A percentile compares a stretch with the other conserved stretches of the same genome.
These are phyloP conservation scores for Scalopus aquaticus DNA, from an alignment of 2,113 vertebrate genomes.

Conservation along the genomic window DNA sequence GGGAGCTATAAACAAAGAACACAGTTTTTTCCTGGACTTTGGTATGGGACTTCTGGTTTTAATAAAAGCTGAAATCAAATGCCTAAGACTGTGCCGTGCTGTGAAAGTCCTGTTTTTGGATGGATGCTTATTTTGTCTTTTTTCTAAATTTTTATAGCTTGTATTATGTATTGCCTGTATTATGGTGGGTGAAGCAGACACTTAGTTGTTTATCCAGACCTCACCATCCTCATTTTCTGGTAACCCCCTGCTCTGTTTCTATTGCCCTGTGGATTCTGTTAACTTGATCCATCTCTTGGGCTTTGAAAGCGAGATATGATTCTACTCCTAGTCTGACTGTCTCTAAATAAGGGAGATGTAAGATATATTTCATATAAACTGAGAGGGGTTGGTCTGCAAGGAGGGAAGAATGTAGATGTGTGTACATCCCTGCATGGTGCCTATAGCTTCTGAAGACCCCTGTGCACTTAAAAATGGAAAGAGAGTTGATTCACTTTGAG, in stretches of 20 bases:
- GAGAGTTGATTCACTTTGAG: background rate
- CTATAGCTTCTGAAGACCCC: background rate
- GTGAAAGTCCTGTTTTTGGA: background rate
- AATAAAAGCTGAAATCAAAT: background rate
- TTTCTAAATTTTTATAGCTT: background rate
- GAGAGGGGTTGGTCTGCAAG: background rate
- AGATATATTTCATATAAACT: background rate
- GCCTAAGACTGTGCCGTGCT: background rate
- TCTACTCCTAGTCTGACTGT: background rate
- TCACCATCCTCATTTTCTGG: background rate
- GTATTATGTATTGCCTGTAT: background rate
- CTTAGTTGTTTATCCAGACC: background rate
- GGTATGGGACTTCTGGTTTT: background rate
- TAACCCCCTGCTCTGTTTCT: background rate
- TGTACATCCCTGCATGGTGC: rapidly evolving
- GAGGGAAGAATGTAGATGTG: background rate
- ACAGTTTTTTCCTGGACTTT: background rate
- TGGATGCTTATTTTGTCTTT: background rate
- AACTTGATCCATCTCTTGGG: background rate
- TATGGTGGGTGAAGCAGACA: background rate
- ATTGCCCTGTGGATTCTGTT: background rate
- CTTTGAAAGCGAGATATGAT: background rate
- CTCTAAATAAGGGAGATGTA: background rate
- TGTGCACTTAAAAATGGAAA: background rate
- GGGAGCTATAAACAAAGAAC: background rate